Evolutionary conservation across 1,140 invertebrate genomes (phyloP).

Genomic region (Habropoda laboriosa): DNA sequence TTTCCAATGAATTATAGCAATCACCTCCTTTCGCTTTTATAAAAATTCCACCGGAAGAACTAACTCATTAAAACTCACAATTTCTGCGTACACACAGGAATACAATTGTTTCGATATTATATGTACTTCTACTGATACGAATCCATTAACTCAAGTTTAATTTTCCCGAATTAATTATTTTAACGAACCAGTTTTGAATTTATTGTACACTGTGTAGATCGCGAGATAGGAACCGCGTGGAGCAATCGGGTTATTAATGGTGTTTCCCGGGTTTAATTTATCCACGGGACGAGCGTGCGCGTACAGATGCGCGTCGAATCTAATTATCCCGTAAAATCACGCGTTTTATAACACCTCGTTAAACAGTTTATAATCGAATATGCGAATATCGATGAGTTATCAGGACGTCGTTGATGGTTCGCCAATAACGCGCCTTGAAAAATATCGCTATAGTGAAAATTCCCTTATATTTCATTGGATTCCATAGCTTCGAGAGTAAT

Average conservation of each 20-base stretch:
- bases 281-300: neutral
- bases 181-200: neutral
- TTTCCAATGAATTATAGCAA: too few relatives aligned
- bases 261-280: slow-evolving; percentile 32
- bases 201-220: neutral
- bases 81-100: too few relatives aligned
- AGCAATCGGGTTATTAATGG: slow-evolving; percentile 22
- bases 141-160: too few relatives aligned
- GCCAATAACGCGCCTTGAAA: neutral
- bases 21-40: too few relatives aligned
- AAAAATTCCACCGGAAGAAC: too few relatives aligned
- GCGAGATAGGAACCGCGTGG: neutral
- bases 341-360: slow-evolving; percentile 9
- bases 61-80: too few relatives aligned
- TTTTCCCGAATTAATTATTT: neutral
- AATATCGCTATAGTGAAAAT: neutral
- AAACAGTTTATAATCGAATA: slow-evolving; percentile 4
- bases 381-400: neutral
- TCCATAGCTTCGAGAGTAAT: neutral
- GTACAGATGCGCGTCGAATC: slow-evolving; percentile 14
- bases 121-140: too few relatives aligned
- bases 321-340: slow-evolving; percentile 22
- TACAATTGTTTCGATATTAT: too few relatives aligned
- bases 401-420: neutral
- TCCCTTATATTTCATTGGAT: neutral